phyloP scores from a whole-genome alignment of 2,113 vertebrate genomes.

The Balaenoptera acutorostrata region DNA sequence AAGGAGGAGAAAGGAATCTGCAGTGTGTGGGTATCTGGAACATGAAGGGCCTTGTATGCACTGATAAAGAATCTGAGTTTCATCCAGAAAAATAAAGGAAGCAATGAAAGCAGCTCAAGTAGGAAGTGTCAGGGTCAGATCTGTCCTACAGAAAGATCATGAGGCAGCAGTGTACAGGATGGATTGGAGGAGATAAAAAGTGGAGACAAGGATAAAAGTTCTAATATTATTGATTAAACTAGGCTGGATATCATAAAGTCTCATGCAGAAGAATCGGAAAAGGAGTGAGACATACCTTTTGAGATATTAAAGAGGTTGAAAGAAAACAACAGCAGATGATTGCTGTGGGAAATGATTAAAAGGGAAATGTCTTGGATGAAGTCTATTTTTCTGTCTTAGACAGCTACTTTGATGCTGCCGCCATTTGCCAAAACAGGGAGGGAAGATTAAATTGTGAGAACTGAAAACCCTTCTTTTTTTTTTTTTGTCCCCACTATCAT shows the following conservation, averaged over 20 bases:
- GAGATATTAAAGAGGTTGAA: background rate
- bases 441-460: background rate
- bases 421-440: background rate
- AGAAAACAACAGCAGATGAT: background rate
- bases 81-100: background rate
- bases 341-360: background rate
- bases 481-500: background rate
- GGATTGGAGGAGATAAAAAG: background rate
- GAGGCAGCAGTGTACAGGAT: background rate
- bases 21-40: background rate
- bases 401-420: background rate
- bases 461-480: background rate
- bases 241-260: background rate
- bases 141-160: background rate
- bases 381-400: background rate
- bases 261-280: background rate
- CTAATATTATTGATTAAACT: background rate
- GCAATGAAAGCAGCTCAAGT: background rate
- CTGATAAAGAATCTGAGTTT: background rate
- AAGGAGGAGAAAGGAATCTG: background rate
- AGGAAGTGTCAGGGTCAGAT: background rate
- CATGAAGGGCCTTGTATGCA: background rate
- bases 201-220: background rate
- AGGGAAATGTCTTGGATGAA: background rate
- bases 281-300: background rate